These are phyloP conservation scores for Acrocyrtus sp. DNA, from an alignment of 2,888 invertebrate species.

Conservation along the genomic window DNA sequence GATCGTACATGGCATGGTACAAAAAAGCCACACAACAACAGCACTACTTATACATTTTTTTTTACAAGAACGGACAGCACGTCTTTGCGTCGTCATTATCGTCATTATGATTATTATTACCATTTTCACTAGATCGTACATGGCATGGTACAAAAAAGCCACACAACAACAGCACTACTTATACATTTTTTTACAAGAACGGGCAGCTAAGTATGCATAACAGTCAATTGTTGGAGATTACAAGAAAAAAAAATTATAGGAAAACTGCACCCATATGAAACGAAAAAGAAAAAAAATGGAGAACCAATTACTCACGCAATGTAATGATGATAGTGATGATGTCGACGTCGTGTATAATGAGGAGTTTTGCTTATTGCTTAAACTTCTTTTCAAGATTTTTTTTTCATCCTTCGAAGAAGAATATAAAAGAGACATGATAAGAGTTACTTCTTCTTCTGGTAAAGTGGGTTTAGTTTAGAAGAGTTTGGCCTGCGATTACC, in stretches of 20 bases:
- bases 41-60: background rate
- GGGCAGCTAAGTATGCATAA: slow-evolving; percentile 5
- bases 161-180: slow-evolving; percentile 10
- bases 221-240: background rate
- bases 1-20: background rate
- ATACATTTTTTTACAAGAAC: background rate
- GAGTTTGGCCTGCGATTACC: no score
- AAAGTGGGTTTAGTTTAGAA: no score
- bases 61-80: slow-evolving; percentile 1
- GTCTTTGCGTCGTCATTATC: slow-evolving; percentile 2
- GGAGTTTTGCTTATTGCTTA: slow-evolving; percentile 10
- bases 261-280: background rate
- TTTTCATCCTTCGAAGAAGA: no score
- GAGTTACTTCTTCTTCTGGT: no score
- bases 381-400: background rate
- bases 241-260: slow-evolving; percentile 11
- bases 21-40: slow-evolving; percentile 9
- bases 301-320: slow-evolving; percentile 45
- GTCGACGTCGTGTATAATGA: slow-evolving; percentile 12
- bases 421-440: background rate
- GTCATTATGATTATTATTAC: slow-evolving; percentile 11
- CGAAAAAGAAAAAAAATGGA: background rate
- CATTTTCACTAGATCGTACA: background rate
- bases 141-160: background rate
- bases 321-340: slow-evolving; percentile 18